Evolutionary conservation across 2,888 invertebrate species (phyloP).

Genomic region (Venusia cambrica): DNA sequence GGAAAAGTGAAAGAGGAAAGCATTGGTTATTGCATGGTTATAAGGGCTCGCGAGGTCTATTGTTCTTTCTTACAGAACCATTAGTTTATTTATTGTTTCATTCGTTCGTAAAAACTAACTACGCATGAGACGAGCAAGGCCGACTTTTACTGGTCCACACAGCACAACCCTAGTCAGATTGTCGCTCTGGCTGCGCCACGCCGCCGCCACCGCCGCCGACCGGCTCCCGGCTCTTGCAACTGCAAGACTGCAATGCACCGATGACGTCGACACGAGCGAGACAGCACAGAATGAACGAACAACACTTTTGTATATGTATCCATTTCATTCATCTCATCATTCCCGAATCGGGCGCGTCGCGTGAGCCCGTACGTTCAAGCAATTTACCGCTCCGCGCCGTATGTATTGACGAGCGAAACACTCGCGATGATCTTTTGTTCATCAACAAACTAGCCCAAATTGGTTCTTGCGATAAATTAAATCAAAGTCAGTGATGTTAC

Average conservation of each 20-base stretch:
- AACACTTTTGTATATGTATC: constrained; percentile 36
- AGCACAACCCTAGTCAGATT: no score
- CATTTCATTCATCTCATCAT: constrained; percentile 46
- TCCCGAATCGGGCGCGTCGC: constrained; percentile 47
- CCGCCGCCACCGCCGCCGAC: no score
- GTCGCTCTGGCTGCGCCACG: no score
- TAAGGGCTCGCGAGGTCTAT: no score
- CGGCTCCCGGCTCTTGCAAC: no score
- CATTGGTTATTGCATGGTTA: no score
- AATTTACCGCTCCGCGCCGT: constrained; percentile 36
- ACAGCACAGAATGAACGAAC: constrained; percentile 13
- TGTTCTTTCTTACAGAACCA: no score
- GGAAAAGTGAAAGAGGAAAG: no score
- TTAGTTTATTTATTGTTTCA: no score
- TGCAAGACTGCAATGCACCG: constrained; percentile 14
- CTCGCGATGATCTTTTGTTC: constrained; percentile 64
- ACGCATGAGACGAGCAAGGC: no score
- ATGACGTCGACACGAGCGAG: constrained; percentile 1
- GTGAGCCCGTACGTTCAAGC: constrained; percentile 43
- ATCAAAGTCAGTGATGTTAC: constrained; percentile 29
- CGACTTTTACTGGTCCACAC: no score
- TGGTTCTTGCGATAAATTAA: constrained; percentile 47
- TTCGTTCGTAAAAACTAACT: no score
- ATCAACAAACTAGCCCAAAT: constrained; percentile 55
- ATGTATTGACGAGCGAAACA: constrained; percentile 34